Percentiles rank a stretch among this genome's conserved stretches.
These are phyloP conservation scores for Noctua comes DNA, from an alignment of 2,888 invertebrate species.

Conservation along the genomic window DNA sequence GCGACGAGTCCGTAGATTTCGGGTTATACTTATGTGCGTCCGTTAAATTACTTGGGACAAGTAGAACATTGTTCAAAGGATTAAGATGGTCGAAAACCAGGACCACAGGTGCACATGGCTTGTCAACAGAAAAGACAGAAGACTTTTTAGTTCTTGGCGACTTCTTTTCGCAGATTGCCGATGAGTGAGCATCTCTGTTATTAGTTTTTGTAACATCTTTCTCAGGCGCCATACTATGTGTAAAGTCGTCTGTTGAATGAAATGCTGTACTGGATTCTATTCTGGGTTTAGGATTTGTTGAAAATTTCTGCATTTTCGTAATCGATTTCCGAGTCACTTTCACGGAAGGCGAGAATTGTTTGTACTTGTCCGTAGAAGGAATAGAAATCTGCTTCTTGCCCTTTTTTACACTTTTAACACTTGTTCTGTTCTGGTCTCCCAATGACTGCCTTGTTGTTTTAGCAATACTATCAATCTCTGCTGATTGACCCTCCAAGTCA, in stretches of 20 bases:
- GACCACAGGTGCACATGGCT: constrained; percentile 40
- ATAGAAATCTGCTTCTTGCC: constrained; percentile 77
- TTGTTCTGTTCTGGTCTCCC: background rate
- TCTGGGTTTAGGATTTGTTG: constrained; percentile 64
- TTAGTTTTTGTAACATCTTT: background rate
- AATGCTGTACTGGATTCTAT: background rate
- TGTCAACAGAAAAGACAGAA: background rate
- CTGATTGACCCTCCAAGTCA: constrained; percentile 57
- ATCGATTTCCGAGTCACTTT: constrained; percentile 81
- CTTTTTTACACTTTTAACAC: constrained; percentile 44
- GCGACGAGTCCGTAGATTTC: constrained; percentile 43
- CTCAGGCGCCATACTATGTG: background rate
- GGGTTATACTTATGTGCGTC: constrained; percentile 79
- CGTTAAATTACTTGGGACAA: constrained; percentile 66
- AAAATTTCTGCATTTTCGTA: constrained; percentile 78
- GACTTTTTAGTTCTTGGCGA: background rate
- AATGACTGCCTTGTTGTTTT: background rate
- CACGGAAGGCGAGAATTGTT: constrained; percentile 38
- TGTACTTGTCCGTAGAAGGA: constrained; percentile 64
- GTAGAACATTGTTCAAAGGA: constrained; percentile 82
- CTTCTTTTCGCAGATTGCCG: background rate
- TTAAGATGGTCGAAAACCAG: constrained; percentile 81
- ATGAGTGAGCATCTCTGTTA: background rate
- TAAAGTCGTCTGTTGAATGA: background rate
- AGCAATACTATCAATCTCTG: constrained; percentile 39